Percentiles rank a stretch among this genome's conserved stretches.
Conservation (phyloP, 1,140 invertebrate genomes). For the Drosophila sp. region DNA sequence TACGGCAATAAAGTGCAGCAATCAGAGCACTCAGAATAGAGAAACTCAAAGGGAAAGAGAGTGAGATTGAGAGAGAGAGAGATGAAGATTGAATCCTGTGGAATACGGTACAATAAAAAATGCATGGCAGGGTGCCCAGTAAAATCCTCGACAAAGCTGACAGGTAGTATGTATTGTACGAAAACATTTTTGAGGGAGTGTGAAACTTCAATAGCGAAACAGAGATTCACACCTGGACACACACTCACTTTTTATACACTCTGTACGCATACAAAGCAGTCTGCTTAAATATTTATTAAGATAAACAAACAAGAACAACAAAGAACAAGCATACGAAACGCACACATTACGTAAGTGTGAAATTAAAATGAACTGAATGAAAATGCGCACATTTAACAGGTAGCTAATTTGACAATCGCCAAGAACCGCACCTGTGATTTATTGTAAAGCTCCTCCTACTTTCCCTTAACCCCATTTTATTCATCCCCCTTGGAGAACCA, state of each 20-base stretch:
- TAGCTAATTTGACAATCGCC: conserved; percentile 40
- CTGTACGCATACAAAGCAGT: conserved; percentile 38
- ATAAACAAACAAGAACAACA: conserved; percentile 24
- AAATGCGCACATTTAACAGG: conserved; percentile 39
- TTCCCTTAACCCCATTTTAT: neutral
- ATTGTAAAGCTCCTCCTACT: conserved; percentile 15
- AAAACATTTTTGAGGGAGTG: conserved; percentile 27
- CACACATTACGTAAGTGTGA: conserved; percentile 51
- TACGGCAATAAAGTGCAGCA: conserved; percentile 54
- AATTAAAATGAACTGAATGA: conserved; percentile 15
- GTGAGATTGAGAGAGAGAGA: neutral
- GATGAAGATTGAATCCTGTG: conserved; percentile 2
- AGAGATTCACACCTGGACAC: conserved; percentile 3
- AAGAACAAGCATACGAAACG: conserved; percentile 7
- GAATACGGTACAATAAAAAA: conserved; percentile 39
- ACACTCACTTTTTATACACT: conserved; percentile 2
- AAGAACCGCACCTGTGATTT: conserved; percentile 27
- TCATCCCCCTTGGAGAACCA: neutral
- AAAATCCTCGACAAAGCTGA: conserved; percentile 56
- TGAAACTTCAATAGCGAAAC: conserved; percentile 15
- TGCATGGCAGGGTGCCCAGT: conserved; percentile 35
- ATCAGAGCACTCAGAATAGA: conserved; percentile 39
- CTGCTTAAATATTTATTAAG: conserved; percentile 60
- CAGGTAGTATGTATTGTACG: conserved; percentile 48
- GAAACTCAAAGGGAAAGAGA: neutral